Evolutionary conservation across 2,797 vertebrate genomes (phyloP), one percentile per base, ranked within the genome.

Genomic region (Spinus pinus): DNA sequence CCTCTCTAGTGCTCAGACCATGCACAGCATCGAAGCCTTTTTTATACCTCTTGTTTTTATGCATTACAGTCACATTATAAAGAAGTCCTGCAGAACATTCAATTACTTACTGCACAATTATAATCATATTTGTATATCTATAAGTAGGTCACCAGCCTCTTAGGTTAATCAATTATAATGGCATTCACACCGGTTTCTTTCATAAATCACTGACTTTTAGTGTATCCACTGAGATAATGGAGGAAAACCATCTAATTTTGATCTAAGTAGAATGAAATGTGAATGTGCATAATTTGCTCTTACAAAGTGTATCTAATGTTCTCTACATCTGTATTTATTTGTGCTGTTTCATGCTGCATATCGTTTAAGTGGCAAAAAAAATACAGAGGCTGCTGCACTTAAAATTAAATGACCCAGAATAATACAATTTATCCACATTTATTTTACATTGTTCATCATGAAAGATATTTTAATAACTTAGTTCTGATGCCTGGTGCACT

Each of bases 131-230:
- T 93, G 91, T 94, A 73, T 96, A 94, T 90, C 88, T 95, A 62
- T 80, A 92, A 96, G 92, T 90, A 96, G 58, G 47, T 94, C 91
- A 96, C 86, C 73, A 80, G 87, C 96, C 93, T 95, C 91, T 95
- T 90, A 95, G 71, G 79, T 93, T 96, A 97, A 97, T 97, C 94
- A 93, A 93, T 96, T 97, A 95, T 94, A 96, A 95, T 94, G 79
- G 94, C 50, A 81, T 85, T 97, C 57, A 71, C 90, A 95, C 89
- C 0, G 0, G 73, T 97, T 96, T 96, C 90, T 95, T 97, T 94
- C 95, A 96, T 97, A 97, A 97, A 97, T 97, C 97, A 96, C 41
- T 50, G 27, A 67, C 80, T 97, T 97, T 97, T 95, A 97, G 81
- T 61, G 54, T 90, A 91, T 86, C 84, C 49, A 78, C 86, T 91